phyloP scores from a whole-genome alignment of 2,113 vertebrate genomes.

The Pogonocichla stellata region DNA sequence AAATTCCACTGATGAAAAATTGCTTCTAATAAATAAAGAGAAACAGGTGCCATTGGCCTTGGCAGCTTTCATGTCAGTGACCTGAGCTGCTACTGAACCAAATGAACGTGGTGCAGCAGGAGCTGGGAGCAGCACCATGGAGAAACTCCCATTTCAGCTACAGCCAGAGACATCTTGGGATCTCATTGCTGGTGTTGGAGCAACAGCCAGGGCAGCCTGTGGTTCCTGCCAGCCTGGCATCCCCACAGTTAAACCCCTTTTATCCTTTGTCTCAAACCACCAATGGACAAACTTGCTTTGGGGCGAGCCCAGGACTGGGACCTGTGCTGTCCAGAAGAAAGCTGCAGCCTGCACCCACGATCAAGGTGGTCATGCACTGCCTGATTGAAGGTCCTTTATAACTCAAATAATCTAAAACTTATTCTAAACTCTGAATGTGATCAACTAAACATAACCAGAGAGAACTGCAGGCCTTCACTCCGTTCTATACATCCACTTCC shows the following conservation, averaged over 20 bases:
- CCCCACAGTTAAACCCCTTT: background rate
- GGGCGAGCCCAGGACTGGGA: background rate
- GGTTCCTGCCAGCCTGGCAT: background rate
- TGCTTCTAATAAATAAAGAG: background rate
- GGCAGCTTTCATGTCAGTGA: background rate
- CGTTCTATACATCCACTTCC: background rate
- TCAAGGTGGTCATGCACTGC: background rate
- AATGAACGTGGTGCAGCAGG: background rate
- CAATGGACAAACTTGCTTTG: background rate
- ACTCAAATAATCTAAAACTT: background rate
- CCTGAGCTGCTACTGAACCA: background rate
- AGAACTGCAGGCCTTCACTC: background rate
- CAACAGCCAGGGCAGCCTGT: rapidly evolving
- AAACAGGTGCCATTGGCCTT: background rate
- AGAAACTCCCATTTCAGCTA: background rate
- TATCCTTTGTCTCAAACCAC: background rate
- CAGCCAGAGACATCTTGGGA: background rate
- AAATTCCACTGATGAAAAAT: constrained; percentile 32
- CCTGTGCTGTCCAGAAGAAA: rapidly evolving
- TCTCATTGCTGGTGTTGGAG: rapidly evolving
- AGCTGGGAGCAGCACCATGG: background rate
- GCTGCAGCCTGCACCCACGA: background rate
- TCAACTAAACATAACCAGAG: background rate
- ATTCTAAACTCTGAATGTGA: background rate
- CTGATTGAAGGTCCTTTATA: background rate